phyloP scores from a whole-genome alignment of 2,888 invertebrate species.

The Melangyna quadrimaculata region DNA sequence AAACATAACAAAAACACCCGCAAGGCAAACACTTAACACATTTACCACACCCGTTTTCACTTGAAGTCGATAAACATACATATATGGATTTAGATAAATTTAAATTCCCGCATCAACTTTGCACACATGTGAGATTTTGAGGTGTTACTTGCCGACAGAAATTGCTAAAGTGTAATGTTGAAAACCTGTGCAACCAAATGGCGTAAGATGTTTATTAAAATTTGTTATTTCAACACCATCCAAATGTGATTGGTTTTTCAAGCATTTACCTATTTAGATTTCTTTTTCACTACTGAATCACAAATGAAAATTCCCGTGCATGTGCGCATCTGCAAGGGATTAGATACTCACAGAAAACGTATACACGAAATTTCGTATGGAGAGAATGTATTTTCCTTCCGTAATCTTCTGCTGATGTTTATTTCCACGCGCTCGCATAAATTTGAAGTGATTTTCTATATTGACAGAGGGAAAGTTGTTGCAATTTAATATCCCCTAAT shows the following conservation, averaged over 20 bases:
- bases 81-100: not conserved
- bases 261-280: slow-evolving; percentile 32
- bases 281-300: slow-evolving; percentile 22
- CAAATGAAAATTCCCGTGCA: slow-evolving; percentile 33
- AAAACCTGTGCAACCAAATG: slow-evolving; percentile 48
- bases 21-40: slow-evolving; percentile 58
- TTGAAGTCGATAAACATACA: not conserved
- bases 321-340: slow-evolving; percentile 61
- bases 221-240: slow-evolving; percentile 61
- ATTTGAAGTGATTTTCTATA: slow-evolving; percentile 22
- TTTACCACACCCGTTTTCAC: slow-evolving; percentile 46
- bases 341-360: slow-evolving; percentile 5
- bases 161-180: slow-evolving; percentile 32
- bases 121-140: slow-evolving; percentile 31
- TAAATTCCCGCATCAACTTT: slow-evolving; percentile 9
- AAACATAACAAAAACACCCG: slow-evolving; percentile 17
- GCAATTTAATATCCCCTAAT: not conserved
- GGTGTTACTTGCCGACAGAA: slow-evolving; percentile 11
- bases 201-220: slow-evolving; percentile 51
- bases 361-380: not conserved
- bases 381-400: slow-evolving; percentile 29
- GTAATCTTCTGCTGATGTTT: slow-evolving; percentile 44
- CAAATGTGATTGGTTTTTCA: slow-evolving; percentile 64
- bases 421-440: slow-evolving; percentile 3
- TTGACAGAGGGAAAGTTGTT: not conserved